Conservation (phyloP, 1,140 invertebrate genomes). For the Polypedilum pembai region DNA sequence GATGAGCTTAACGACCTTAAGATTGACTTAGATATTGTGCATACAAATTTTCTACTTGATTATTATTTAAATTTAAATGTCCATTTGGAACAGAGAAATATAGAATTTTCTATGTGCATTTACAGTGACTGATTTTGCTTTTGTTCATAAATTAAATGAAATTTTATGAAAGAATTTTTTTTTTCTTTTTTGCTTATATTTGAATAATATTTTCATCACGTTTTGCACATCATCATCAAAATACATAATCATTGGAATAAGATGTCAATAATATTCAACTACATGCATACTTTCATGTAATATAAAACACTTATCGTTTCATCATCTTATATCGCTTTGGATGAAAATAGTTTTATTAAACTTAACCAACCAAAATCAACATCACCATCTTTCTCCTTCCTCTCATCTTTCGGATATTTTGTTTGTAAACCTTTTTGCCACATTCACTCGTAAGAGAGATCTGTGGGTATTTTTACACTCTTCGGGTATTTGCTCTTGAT, state of each 20-base stretch:
- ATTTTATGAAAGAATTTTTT: too few species aligned
- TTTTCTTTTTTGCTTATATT: too few species aligned
- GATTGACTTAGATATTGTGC: not conserved
- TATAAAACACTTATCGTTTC: slow-evolving; percentile 7
- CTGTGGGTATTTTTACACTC: too few species aligned
- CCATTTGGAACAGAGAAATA: not conserved
- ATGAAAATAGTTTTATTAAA: too few species aligned
- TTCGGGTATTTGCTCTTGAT: too few species aligned
- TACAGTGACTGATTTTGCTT: too few species aligned
- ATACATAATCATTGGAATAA: not conserved
- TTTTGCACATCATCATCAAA: not conserved
- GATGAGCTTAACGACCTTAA: slow-evolving; percentile 4
- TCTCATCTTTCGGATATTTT: not conserved
- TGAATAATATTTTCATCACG: not conserved
- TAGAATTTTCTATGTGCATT: too few species aligned
- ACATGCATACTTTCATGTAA: not conserved
- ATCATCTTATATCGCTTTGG: not conserved
- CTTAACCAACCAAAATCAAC: too few species aligned
- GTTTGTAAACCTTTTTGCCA: slow-evolving; percentile 11
- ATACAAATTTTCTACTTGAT: not conserved
- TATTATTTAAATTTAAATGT: slow-evolving; percentile 15
- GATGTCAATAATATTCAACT: not conserved
- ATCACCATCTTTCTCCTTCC: not conserved
- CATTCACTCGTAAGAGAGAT: not conserved
- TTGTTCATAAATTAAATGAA: too few species aligned